Evolutionary conservation across 2,797 vertebrate genomes (phyloP).

Genomic region (Furcifer pardalis): DNA sequence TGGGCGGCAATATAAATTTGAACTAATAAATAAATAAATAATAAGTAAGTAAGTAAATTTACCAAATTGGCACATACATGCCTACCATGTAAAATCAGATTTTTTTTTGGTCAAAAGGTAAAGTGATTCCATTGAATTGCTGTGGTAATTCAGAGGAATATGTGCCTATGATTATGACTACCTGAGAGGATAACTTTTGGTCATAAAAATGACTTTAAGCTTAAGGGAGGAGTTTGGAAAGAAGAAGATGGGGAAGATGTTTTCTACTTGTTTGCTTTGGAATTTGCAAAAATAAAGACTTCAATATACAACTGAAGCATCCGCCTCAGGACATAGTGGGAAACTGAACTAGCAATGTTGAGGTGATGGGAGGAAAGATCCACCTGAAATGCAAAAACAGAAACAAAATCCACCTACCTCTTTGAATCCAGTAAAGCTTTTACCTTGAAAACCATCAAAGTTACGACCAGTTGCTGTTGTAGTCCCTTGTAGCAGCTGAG

Average conservation of each 20-base stretch:
- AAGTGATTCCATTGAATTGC: too few relatives aligned
- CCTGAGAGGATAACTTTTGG: neutral
- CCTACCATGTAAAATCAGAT: too few relatives aligned
- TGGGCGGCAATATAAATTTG: too few relatives aligned
- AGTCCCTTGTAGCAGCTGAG: constrained; percentile 61
- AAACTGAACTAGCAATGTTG: neutral
- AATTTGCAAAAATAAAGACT: neutral
- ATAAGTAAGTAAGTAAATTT: too few relatives aligned
- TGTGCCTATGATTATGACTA: neutral
- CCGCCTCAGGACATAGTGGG: neutral
- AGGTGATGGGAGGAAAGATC: neutral
- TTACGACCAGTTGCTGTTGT: constrained; percentile 59
- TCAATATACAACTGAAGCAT: neutral
- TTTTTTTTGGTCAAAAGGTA: too few relatives aligned
- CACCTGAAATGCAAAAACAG: neutral
- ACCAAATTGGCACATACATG: too few relatives aligned
- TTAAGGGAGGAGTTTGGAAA: neutral
- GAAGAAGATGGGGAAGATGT: neutral
- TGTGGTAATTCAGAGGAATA: too few relatives aligned
- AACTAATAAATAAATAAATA: too few relatives aligned
- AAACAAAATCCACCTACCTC: neutral
- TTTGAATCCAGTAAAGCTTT: constrained; percentile 62
- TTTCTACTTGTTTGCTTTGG: neutral
- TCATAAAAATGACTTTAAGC: neutral
- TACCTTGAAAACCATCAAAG: constrained; percentile 59